Conservation (phyloP, 2,797 vertebrate genomes). For the Pteropus rufus region DNA sequence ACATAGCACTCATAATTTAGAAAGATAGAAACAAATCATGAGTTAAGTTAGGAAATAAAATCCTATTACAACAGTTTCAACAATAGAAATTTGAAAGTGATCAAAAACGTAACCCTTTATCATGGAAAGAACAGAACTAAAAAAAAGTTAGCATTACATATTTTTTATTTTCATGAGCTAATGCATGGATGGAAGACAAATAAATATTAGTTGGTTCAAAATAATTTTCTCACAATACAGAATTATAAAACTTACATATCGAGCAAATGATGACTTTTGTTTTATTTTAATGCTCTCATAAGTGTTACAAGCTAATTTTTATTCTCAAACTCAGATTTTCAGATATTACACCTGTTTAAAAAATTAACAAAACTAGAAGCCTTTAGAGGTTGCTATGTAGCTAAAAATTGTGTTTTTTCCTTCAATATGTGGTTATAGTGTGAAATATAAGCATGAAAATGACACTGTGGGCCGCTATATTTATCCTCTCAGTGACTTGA, state of each 20-base stretch:
- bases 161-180: background rate
- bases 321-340: conserved; percentile 18
- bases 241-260: background rate
- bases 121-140: background rate
- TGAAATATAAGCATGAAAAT: conserved; percentile 74
- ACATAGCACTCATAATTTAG: background rate
- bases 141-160: background rate
- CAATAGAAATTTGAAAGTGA: background rate
- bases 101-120: background rate
- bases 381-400: conserved; percentile 25
- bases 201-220: background rate
- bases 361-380: conserved; percentile 28
- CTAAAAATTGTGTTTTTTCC: background rate
- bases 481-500: conserved; percentile 57
- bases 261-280: background rate
- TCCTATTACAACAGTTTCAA: background rate
- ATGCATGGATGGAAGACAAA: background rate
- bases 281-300: conserved; percentile 31
- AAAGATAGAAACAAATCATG: background rate
- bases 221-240: conserved; percentile 4
- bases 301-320: conserved; percentile 46
- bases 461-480: conserved; percentile 53
- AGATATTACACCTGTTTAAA: conserved; percentile 37
- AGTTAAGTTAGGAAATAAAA: background rate
- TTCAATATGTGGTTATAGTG: conserved; percentile 44